Percentiles rank a stretch among this genome's conserved stretches.
phyloP scores from a whole-genome alignment of 2,113 vertebrate genomes.

The Saguinus imperator region DNA sequence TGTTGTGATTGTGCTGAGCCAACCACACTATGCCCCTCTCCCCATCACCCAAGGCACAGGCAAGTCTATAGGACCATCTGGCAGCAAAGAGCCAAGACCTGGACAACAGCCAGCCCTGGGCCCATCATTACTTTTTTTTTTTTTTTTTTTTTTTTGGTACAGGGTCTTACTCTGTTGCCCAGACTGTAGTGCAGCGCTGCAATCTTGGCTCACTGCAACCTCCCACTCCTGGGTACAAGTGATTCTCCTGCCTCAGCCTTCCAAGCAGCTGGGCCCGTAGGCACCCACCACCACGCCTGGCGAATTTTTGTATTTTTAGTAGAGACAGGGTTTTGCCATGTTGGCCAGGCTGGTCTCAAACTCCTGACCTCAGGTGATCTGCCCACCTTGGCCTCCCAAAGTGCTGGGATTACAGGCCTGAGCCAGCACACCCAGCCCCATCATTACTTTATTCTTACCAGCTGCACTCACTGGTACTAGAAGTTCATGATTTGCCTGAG shows the following conservation, averaged over 20 bases:
- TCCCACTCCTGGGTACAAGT: neutral
- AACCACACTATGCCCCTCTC: too few species aligned
- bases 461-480: neutral
- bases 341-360: neutral
- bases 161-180: neutral
- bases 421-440: accelerated
- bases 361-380: too few species aligned
- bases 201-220: neutral
- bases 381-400: neutral
- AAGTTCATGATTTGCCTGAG: neutral
- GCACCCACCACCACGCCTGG: neutral
- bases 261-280: neutral
- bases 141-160: neutral
- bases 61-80: neutral
- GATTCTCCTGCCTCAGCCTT: neutral
- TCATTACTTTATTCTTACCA: neutral
- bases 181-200: too few species aligned
- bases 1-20: neutral
- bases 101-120: neutral
- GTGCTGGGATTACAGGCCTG: neutral
- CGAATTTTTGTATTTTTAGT: neutral
- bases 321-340: neutral
- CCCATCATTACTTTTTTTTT: neutral
- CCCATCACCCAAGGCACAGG: neutral
- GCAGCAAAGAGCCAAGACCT: neutral